Evolutionary conservation across 2,113 vertebrate genomes (phyloP), one percentile per base, ranked within the genome.

Genomic region (Malurus elegans): DNA sequence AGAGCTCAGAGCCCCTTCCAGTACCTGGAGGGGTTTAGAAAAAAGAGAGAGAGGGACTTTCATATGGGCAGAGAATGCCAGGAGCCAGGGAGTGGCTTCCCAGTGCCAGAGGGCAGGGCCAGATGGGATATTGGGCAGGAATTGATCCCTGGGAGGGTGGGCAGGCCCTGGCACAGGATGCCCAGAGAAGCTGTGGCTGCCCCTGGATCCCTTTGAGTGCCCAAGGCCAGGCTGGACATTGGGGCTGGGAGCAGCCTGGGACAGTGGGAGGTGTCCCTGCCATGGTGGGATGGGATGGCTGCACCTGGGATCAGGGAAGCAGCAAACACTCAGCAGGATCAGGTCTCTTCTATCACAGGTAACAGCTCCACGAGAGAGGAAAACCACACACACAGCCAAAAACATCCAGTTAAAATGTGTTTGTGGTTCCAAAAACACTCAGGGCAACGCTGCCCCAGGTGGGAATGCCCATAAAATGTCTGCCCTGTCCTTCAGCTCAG

Each of bases 321-420:
- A 28, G 11, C 60, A 34, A 42, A n/a, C 1, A 2, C 20, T 54
- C 70, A 60, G 34, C 54, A 44, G 12, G 2, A 51, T 18, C 29
- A 70, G 29, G 29, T n/a, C 47, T 44, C 61, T 18, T 40, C 61
- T 71, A 5, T 12, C 2, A 2, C 48, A 24, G 14, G 45, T 51
- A 69, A 67, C 18, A 60, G n/a, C 50, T 26, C 15, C 12, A 5
- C 0, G 21, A 58, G 1, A 56, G 31, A 75, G 28, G 20, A 79
- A 36, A 65, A 9, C 5, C 44, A 19, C 34, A 29, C 20, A 10
- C 18, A 23, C 0, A n/a, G 48, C 20, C 62, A 44, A 0, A 5
- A 47, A 54, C 20, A 61, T 5, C 28, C 48, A 12, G 2, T 20
- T 6, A 32, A 40, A 62, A 56, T 3, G 14, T 11, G 29, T 5